Evolutionary conservation across 2,113 vertebrate genomes (phyloP).

Genomic region (Chlamydotis undulata): DNA sequence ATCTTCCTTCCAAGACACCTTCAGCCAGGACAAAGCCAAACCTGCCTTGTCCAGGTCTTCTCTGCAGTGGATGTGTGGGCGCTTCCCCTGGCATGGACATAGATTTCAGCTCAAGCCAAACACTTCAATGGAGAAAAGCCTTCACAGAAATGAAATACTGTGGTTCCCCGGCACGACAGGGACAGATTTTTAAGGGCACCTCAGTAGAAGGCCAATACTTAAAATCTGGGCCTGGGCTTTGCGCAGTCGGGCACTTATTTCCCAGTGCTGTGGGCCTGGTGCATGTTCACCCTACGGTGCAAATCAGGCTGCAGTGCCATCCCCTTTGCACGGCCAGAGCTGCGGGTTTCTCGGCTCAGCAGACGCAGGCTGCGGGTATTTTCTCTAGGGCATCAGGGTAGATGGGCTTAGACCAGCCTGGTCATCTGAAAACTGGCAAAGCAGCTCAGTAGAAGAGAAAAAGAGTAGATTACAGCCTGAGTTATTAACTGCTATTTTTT

Average conservation of each 20-base stretch:
- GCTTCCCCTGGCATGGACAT: background rate
- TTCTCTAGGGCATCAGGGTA: fast-evolving
- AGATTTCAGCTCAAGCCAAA: background rate
- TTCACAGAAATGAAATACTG: background rate
- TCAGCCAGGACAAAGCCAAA: background rate
- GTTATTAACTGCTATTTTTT: background rate
- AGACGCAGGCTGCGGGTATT: background rate
- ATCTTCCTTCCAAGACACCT: background rate
- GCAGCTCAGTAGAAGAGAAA: background rate
- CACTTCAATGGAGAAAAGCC: background rate
- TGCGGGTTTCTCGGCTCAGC: background rate
- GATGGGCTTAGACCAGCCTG: background rate
- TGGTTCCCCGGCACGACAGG: too few relatives aligned
- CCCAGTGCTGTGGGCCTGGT: background rate
- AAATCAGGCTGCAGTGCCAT: background rate
- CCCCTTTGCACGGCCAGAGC: background rate
- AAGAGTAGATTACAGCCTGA: background rate
- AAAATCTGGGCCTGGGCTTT: background rate
- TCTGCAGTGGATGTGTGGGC: background rate
- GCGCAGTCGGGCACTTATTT: background rate
- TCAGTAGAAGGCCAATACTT: background rate
- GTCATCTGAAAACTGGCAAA: background rate
- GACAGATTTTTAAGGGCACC: background rate
- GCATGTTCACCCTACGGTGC: fast-evolving
- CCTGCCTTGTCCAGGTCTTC: background rate